Conservation (phyloP, 2,113 vertebrate genomes). For the Callopanchax toddi region DNA sequence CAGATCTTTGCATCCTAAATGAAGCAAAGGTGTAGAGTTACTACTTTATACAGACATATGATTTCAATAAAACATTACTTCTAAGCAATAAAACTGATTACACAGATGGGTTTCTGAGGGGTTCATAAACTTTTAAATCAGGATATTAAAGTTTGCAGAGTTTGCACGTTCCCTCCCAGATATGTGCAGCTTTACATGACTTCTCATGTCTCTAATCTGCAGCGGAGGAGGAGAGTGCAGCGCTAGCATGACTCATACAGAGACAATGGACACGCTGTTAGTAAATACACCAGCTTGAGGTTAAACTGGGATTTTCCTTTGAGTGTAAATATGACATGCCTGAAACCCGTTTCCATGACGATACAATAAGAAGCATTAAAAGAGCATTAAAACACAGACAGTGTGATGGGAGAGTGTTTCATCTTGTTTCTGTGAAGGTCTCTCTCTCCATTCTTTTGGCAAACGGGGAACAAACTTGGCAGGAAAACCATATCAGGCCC, state of each 20-base stretch:
- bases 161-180: too few species aligned
- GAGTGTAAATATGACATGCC: background rate
- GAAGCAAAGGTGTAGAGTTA: background rate
- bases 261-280: slow-evolving; percentile 1
- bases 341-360: background rate
- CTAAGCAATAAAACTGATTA: too few species aligned
- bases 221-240: background rate
- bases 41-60: background rate
- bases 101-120: too few species aligned
- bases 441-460: slow-evolving; percentile 32
- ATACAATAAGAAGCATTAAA: background rate
- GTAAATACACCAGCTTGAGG: background rate
- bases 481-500: slow-evolving; percentile 28
- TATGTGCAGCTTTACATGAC: background rate
- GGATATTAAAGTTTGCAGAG: too few species aligned
- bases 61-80: too few species aligned
- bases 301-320: slow-evolving; percentile 5
- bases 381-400: background rate
- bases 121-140: too few species aligned
- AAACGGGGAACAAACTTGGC: slow-evolving; percentile 47
- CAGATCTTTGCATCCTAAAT: background rate
- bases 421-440: slow-evolving; percentile 18
- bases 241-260: slow-evolving; percentile 1
- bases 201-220: background rate
- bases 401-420: background rate